Conservation (phyloP, 2,888 invertebrate genomes). For the Macaria liturata region DNA sequence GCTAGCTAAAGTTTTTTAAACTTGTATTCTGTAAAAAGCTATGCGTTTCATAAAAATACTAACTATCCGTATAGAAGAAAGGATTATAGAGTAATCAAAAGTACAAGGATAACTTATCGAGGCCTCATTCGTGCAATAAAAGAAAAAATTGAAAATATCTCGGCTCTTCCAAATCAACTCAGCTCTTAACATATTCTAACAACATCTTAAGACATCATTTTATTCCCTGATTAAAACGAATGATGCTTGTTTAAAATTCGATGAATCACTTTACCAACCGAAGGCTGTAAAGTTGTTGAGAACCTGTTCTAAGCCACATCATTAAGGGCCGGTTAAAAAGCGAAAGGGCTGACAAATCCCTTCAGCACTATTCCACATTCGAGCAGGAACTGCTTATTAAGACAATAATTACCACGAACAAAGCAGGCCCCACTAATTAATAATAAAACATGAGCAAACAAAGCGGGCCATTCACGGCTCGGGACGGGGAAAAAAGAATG, state of each 20-base stretch:
- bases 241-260: background rate
- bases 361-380: slow-evolving; percentile 66
- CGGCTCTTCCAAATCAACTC: too few species aligned
- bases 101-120: too few species aligned
- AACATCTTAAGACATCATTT: too few species aligned
- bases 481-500: slow-evolving; percentile 69
- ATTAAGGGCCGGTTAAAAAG: slow-evolving; percentile 61
- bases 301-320: slow-evolving; percentile 50
- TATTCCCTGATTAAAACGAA: too few species aligned
- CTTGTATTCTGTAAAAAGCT: too few species aligned
- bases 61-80: too few species aligned
- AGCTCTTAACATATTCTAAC: too few species aligned
- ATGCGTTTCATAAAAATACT: too few species aligned
- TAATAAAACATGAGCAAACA: slow-evolving; percentile 83
- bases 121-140: too few species aligned
- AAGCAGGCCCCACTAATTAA: slow-evolving; percentile 80
- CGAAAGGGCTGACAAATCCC: slow-evolving; percentile 69
- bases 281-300: slow-evolving; percentile 25
- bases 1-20: too few species aligned
- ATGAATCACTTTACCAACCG: slow-evolving; percentile 7
- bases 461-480: slow-evolving; percentile 77
- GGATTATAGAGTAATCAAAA: too few species aligned
- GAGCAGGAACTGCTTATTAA: slow-evolving; percentile 83
- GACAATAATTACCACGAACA: slow-evolving; percentile 83
- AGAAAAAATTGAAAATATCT: too few species aligned